phyloP scores from a whole-genome alignment of 2,888 invertebrate genomes.

The Resseliella maxima region DNA sequence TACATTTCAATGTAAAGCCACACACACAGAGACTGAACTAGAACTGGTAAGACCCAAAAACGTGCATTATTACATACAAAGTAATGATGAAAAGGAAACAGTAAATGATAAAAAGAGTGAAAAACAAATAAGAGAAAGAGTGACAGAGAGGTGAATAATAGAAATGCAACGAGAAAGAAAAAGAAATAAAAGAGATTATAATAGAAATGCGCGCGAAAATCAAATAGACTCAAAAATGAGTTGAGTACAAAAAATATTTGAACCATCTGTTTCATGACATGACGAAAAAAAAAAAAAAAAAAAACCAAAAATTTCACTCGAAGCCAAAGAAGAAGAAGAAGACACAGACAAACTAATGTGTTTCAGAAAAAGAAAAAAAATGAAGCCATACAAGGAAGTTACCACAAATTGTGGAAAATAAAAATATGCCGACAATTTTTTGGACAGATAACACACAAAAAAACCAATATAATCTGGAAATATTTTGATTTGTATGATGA shows the following conservation, averaged over 20 bases:
- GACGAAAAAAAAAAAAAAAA: neutral
- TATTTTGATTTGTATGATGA: neutral
- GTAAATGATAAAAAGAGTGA: neutral
- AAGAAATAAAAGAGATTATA: neutral
- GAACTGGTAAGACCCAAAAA: neutral
- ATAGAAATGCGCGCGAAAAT: slow-evolving; percentile 47
- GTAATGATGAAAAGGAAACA: too few species aligned
- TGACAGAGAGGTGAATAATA: neutral
- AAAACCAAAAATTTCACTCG: neutral
- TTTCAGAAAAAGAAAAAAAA: neutral
- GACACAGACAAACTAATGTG: neutral
- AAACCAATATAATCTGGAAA: neutral
- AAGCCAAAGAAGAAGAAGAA: too few species aligned
- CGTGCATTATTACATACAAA: too few species aligned
- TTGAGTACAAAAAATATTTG: neutral
- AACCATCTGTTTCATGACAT: slow-evolving; percentile 15
- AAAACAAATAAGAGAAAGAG: neutral
- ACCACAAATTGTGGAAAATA: neutral
- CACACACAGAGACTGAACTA: neutral
- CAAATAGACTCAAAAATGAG: neutral
- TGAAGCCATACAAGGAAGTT: slow-evolving; percentile 1
- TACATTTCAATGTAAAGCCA: neutral
- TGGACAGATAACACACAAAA: neutral
- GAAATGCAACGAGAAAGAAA: neutral
- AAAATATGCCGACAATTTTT: neutral